Percentiles rank a stretch among this genome's conserved stretches.
Conservation (phyloP, 2,888 invertebrate species). For the Kuschelorhynchus macadamiae region DNA sequence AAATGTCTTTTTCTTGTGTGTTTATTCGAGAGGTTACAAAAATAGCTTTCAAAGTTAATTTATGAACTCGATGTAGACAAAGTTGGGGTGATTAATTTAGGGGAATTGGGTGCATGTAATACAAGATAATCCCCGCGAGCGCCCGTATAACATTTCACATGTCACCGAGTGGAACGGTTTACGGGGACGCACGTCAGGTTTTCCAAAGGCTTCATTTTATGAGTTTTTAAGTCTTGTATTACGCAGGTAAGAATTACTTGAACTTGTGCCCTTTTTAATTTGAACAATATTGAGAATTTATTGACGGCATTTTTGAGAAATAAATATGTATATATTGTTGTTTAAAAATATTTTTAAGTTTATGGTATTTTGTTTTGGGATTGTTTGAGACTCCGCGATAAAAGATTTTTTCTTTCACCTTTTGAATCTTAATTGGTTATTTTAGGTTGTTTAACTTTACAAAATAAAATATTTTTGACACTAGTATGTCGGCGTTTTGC, state of each 20-base stretch:
- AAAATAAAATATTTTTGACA: too few relatives aligned
- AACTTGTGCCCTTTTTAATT: too few relatives aligned
- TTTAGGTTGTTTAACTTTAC: too few relatives aligned
- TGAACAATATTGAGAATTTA: too few relatives aligned
- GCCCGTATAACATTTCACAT: constrained; percentile 55
- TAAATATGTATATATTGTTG: too few relatives aligned
- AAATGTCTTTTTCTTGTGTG: background rate
- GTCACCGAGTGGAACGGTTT: constrained; percentile 33
- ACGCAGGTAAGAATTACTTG: constrained; percentile 3
- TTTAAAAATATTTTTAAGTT: too few relatives aligned
- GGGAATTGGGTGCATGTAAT: constrained; percentile 53
- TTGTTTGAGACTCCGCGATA: too few relatives aligned
- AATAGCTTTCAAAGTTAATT: constrained; percentile 45
- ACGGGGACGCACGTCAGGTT: constrained; percentile 8
- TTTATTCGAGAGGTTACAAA: constrained; percentile 40
- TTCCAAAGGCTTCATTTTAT: constrained; percentile 38
- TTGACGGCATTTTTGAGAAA: too few relatives aligned
- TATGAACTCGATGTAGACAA: constrained; percentile 43
- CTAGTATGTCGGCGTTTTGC: too few relatives aligned
- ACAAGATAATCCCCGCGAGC: constrained; percentile 52
- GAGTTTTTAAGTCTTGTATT: constrained; percentile 34
- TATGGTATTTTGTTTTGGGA: too few relatives aligned
- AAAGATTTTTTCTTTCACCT: too few relatives aligned
- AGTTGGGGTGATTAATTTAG: constrained; percentile 56
- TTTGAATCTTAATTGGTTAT: too few relatives aligned